Conservation (phyloP, 2,888 invertebrate species). For the Microplitis manilae region DNA sequence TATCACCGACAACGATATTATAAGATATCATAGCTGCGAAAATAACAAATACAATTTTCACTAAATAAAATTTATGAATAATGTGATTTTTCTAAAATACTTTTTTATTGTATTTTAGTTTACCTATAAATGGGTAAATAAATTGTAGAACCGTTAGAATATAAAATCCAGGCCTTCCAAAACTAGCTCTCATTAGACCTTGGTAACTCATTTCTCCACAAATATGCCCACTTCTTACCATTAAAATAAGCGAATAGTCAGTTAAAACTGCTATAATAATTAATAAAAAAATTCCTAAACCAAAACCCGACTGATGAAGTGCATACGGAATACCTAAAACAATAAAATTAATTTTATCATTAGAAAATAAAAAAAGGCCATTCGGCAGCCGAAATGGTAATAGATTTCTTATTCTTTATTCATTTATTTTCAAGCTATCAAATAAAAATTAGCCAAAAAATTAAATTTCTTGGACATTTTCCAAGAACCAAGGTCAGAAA, state of each 20-base stretch:
- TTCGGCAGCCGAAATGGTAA: too few species aligned
- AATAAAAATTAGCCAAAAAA: background rate
- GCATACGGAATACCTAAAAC: constrained; percentile 83
- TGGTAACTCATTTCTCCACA: constrained; percentile 86
- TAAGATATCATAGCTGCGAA: constrained; percentile 87
- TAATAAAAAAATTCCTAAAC: constrained; percentile 81
- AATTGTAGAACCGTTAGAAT: constrained; percentile 84
- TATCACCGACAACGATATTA: constrained; percentile 90
- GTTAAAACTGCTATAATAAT: constrained; percentile 83
- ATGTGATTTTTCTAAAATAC: background rate
- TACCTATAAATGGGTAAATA: constrained; percentile 88
- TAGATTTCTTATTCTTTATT: too few species aligned
- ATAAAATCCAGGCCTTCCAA: constrained; percentile 84
- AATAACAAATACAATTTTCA: constrained; percentile 9
- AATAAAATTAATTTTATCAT: background rate
- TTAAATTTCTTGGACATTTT: background rate
- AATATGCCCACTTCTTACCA: constrained; percentile 83
- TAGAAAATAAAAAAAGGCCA: background rate
- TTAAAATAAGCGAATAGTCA: constrained; percentile 85
- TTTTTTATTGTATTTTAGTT: constrained; percentile 53
- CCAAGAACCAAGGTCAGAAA: too few species aligned
- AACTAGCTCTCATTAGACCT: constrained; percentile 85
- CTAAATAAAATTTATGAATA: background rate
- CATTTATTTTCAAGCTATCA: too few species aligned
- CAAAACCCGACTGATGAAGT: constrained; percentile 85